Evolutionary conservation across 2,113 vertebrate species (phyloP), one percentile per base, ranked within the genome.

Genomic region (Martes martes): DNA sequence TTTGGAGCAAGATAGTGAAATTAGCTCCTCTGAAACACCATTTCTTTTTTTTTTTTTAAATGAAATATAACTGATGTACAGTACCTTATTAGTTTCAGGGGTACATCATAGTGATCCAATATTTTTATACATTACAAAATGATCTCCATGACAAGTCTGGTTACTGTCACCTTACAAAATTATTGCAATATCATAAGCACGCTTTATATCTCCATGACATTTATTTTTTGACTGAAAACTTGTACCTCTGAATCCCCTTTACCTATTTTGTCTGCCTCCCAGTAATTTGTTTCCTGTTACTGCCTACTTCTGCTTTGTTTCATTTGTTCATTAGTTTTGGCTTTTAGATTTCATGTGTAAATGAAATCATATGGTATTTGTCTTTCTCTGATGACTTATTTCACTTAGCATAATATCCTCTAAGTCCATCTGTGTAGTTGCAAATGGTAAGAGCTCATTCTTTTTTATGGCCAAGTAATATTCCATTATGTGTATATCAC

Each of bases 1-100:
- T 78, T 91, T 81, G 33, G 23, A 95, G 81, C 4, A 97, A 91
- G 81, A 55, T 15, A 55, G 45, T 61, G 24, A 94, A 96, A 28
- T 18, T 26, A 63, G 3, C 36, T 78, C 45, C 42, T 24, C 28
- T 26, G 23, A 7, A 87, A 11, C 26, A 0, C 28, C 26, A 31
- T 78, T 28, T 78, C 42, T 47, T 78, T 78, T 26, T 78, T 13
- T 78, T 13, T 74, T 74, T 78, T 78, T 8, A 16, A 39, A 31
- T 18, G 14, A 78, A 47, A 31, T 78, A 47, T 47, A 47, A 78
- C 7, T 26, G 73, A 28, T 3, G 7, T 28, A 26, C 13, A 76
- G 26, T 47, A 47, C 31, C 23, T 78, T 78, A 47, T 78, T 78
- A 47, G 42, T 47, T 47, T 31, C 42, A 78, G 26, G 73, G 24